Conservation (phyloP, 2,888 invertebrate species). For the Odontocerum albicorne region DNA sequence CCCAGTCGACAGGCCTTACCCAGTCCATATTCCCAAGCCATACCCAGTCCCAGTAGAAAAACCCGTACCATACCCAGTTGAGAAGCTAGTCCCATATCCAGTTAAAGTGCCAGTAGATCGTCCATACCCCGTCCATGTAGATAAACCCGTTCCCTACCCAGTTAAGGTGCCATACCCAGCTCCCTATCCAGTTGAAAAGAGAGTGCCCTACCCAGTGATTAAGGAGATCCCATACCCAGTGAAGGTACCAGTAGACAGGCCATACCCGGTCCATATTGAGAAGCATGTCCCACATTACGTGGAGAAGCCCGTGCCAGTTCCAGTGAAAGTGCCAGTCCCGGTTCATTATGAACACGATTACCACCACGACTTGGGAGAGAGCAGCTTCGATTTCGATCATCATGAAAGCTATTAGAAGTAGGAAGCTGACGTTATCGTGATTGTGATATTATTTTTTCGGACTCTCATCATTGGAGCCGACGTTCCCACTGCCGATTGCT, state of each 20-base stretch:
- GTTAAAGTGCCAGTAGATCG: constrained; percentile 65
- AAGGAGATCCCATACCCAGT: constrained; percentile 68
- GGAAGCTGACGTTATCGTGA: constrained; percentile 52
- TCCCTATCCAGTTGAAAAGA: constrained; percentile 63
- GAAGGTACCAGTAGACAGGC: constrained; percentile 64
- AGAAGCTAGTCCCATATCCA: constrained; percentile 61
- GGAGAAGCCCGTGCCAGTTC: constrained; percentile 64
- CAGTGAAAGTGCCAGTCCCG: constrained; percentile 63
- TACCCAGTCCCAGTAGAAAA: constrained; percentile 62
- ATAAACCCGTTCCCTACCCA: constrained; percentile 53
- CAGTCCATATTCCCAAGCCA: constrained; percentile 62
- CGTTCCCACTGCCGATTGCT: constrained; percentile 18
- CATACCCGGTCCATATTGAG: constrained; percentile 66
- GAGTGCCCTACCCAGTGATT: constrained; percentile 67
- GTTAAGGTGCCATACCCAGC: constrained; percentile 70
- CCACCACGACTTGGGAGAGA: constrained; percentile 42
- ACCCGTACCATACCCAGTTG: constrained; percentile 63
- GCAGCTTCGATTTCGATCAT: constrained; percentile 48
- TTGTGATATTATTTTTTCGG: constrained; percentile 49
- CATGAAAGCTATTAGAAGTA: constrained; percentile 58
- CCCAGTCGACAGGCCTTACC: constrained; percentile 65
- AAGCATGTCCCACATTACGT: constrained; percentile 66
- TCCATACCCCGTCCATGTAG: constrained; percentile 54
- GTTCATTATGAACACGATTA: constrained; percentile 47
- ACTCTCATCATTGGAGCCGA: constrained; percentile 2